These are phyloP conservation scores for Tachysurus fulvidraco DNA, from an alignment of 2,113 vertebrate species.

Conservation along the genomic window DNA sequence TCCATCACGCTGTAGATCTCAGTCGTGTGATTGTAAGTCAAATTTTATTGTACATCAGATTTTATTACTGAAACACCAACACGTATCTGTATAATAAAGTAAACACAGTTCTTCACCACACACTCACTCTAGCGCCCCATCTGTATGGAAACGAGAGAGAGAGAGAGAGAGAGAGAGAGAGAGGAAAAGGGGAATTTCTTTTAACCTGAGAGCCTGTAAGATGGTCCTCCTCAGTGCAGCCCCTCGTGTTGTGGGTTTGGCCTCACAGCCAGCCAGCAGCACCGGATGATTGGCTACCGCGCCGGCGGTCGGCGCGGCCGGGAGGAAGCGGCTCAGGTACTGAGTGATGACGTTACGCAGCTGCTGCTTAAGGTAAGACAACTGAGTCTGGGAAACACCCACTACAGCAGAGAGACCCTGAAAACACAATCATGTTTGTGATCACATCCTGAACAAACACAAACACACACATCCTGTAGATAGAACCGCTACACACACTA, in stretches of 20 bases:
- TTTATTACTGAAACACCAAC: no score
- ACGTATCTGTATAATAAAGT: neutral
- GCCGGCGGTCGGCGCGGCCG: conserved; percentile 68
- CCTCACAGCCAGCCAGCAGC: conserved; percentile 78
- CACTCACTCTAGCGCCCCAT: neutral
- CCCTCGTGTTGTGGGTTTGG: conserved; percentile 60
- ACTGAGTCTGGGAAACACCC: conserved; percentile 81
- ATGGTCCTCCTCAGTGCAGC: conserved; percentile 67
- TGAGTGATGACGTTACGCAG: conserved; percentile 80
- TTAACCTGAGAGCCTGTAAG: conserved; percentile 73
- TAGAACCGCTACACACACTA: neutral
- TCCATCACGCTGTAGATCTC: neutral
- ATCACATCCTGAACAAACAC: neutral
- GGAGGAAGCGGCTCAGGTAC: conserved; percentile 91
- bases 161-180: no score
- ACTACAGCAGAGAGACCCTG: conserved; percentile 87
- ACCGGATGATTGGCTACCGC: conserved; percentile 82
- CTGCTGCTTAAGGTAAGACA: conserved; percentile 84
- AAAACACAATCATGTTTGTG: neutral
- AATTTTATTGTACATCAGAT: no score
- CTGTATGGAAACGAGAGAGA: neutral
- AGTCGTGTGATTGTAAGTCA: no score
- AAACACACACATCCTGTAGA: neutral
- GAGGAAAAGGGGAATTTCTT: neutral
- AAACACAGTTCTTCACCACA: neutral